Evolutionary conservation across 2,888 invertebrate genomes (phyloP), one percentile per base, ranked within the genome.

Genomic region (Campopleginae sp.): DNA sequence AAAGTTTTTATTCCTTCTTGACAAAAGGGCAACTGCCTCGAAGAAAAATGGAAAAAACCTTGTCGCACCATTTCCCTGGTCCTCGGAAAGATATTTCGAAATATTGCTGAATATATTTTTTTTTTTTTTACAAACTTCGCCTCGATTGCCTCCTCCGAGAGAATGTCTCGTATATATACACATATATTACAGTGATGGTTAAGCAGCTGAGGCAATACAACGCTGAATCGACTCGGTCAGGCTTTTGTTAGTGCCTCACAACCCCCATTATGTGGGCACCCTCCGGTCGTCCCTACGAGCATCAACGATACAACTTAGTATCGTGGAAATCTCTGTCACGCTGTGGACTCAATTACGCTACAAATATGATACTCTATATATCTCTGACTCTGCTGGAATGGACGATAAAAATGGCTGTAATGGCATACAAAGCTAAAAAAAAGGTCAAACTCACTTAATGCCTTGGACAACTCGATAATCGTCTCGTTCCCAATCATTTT

Each of bases 271-370:
- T 83, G 80, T 71, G 83, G 63, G 72, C 66, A 76, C 82, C 84
- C 86, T 84, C 58, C 82, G 79, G 77, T 44, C 77, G 77, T 44
- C 77, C 78, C 82, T 66, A 68, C 54, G 79, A 82, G 70, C 85
- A 80, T 54, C 85, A 51, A 68, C 83, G 85, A 83, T 83, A 85
- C 82, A 77, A 85, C 85, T 76, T 80, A 48, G 14, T 54, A 66
- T 70, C 80, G 80, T 79, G 42, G 71, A 66, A 77, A 85, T 82
- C 63, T 79, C 61, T 83, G 78, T 82, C 83, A 71, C 79, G 83
- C 78, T 83, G 84, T 68, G 81, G 76, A 84, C 86, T 86, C 87
- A 86, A 87, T 87, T 86, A 83, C 78, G 83, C 72, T 76, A 82
- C 84, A 85, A 79, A 83, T 83, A 82, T 81, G 77, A 82, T 68